Conservation (phyloP, 2,113 vertebrate species). For the Nycticebus coucang region DNA sequence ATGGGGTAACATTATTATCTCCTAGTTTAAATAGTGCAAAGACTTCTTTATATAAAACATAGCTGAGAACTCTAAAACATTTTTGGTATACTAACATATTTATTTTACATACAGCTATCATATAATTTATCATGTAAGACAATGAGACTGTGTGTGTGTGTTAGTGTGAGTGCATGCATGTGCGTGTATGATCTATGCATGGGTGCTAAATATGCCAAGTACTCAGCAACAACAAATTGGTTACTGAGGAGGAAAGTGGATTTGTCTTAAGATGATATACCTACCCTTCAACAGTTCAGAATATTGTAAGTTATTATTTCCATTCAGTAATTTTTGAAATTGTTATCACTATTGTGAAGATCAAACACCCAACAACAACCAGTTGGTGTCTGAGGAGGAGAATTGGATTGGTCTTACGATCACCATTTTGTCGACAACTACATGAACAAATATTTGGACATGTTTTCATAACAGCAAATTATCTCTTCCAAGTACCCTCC, state of each 20-base stretch:
- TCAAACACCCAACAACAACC: background rate
- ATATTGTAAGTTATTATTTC: background rate
- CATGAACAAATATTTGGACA: conserved; percentile 74
- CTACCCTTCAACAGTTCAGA: background rate
- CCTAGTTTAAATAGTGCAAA: background rate
- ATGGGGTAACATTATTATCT: background rate
- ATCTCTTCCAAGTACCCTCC: conserved; percentile 66
- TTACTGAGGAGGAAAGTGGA: no score
- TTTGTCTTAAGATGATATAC: background rate
- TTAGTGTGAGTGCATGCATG: no score
- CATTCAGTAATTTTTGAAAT: background rate
- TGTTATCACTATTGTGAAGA: background rate
- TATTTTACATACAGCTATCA: background rate
- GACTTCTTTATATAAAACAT: background rate
- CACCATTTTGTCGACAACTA: conserved; percentile 56
- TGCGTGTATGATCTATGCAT: no score
- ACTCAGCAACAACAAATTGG: no score
- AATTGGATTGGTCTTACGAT: conserved; percentile 34
- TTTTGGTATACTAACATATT: background rate
- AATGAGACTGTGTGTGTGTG: background rate
- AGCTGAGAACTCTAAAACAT: background rate
- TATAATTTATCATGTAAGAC: background rate
- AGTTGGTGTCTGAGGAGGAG: background rate
- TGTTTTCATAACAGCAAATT: conserved; percentile 75
- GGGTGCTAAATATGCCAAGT: no score